Percentiles rank a stretch among this genome's conserved stretches.
phyloP scores from a whole-genome alignment of 2,888 invertebrate species.

The Quadroppia sp. region DNA sequence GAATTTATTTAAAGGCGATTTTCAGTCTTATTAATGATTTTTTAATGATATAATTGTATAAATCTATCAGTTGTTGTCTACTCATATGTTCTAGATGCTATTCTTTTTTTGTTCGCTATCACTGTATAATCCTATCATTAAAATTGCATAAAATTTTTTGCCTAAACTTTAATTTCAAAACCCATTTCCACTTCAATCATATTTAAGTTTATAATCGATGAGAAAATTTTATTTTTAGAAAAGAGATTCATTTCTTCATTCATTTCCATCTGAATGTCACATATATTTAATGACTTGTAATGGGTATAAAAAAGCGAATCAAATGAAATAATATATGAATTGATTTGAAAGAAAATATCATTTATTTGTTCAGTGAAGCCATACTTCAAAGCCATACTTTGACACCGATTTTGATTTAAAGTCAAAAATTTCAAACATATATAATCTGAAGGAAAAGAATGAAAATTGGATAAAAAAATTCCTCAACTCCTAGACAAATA shows the following conservation, averaged over 20 bases:
- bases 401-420: background rate
- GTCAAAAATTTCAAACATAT: background rate
- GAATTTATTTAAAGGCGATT: slow-evolving; percentile 4
- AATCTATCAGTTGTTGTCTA: background rate
- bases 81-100: background rate
- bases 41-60: slow-evolving; percentile 32
- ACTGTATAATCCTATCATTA: slow-evolving; percentile 27
- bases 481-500: background rate
- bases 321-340: too few species aligned
- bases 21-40: slow-evolving; percentile 8
- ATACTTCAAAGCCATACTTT: too few species aligned
- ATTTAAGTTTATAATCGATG: slow-evolving; percentile 7
- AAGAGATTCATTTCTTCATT: background rate
- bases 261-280: too few species aligned
- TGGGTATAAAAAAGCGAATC: too few species aligned
- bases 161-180: background rate
- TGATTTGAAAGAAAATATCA: too few species aligned
- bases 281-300: too few species aligned
- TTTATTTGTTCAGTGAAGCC: slow-evolving; percentile 5
- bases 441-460: background rate
- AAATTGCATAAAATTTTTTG: slow-evolving; percentile 20
- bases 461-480: background rate
- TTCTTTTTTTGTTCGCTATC: background rate
- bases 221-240: background rate
- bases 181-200: background rate